Conservation (phyloP, 2,113 vertebrate species). For the Suricata suricatta region DNA sequence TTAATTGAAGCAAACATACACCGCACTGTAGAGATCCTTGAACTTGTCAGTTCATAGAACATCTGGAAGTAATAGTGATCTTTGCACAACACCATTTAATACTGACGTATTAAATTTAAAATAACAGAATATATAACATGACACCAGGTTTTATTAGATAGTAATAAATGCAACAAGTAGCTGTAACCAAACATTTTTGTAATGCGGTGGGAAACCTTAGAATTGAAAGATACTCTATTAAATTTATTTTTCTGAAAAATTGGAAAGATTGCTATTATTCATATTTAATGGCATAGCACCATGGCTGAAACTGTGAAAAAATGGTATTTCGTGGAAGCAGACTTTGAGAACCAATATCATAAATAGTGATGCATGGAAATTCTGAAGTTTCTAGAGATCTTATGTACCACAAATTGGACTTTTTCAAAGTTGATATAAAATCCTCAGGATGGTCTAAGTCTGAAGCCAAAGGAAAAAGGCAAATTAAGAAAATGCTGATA, state of each 20-base stretch:
- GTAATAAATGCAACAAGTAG: slow-evolving; percentile 66
- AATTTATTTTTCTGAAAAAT: slow-evolving; percentile 57
- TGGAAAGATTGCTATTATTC: neutral
- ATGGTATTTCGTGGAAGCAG: neutral
- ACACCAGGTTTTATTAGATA: slow-evolving; percentile 71
- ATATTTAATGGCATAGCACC: neutral
- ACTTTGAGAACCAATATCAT: neutral
- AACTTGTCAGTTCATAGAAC: slow-evolving; percentile 54
- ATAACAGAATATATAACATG: slow-evolving; percentile 77
- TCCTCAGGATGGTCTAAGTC: neutral
- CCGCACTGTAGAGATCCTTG: slow-evolving; percentile 14
- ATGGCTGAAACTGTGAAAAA: slow-evolving; percentile 9
- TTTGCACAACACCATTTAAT: slow-evolving; percentile 67
- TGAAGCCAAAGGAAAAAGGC: neutral
- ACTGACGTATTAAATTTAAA: slow-evolving; percentile 75
- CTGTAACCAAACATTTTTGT: slow-evolving; percentile 34
- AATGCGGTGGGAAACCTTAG: slow-evolving; percentile 43
- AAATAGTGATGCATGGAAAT: neutral
- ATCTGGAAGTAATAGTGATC: slow-evolving; percentile 77
- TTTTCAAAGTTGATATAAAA: neutral
- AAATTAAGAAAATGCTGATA: neutral
- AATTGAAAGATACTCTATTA: slow-evolving; percentile 54
- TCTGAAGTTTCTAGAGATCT: neutral
- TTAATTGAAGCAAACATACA: slow-evolving; percentile 10
- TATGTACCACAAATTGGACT: neutral